Conservation (phyloP, 2,113 vertebrate genomes). For the Lophotis ruficrista region DNA sequence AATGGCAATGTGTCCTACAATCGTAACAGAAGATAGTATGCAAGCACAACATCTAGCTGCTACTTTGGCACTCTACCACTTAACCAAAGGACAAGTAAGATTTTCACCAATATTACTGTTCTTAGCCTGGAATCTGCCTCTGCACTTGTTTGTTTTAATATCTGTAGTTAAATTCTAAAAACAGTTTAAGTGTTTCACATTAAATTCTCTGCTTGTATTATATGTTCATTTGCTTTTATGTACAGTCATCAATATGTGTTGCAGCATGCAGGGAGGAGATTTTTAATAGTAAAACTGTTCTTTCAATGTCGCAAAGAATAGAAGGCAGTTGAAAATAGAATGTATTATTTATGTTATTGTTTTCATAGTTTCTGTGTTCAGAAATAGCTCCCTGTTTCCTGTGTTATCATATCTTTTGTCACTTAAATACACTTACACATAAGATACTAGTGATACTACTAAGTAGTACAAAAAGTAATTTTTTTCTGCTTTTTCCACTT, state of each 20-base stretch:
- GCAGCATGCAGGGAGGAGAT: neutral
- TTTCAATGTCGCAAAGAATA: neutral
- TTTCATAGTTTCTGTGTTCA: neutral
- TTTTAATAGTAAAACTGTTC: neutral
- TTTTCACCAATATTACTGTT: neutral
- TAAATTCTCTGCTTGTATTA: neutral
- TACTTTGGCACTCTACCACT: slow-evolving; percentile 90
- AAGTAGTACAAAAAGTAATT: neutral
- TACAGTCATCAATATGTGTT: neutral
- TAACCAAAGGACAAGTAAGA: slow-evolving; percentile 94
- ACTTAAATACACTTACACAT: neutral
- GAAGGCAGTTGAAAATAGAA: neutral
- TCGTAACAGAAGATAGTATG: slow-evolving; percentile 95
- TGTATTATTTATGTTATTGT: neutral
- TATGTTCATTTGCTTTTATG: neutral
- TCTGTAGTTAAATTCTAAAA: neutral
- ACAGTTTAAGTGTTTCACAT: neutral
- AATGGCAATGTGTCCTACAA: slow-evolving; percentile 89
- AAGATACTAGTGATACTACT: neutral
- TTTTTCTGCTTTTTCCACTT: neutral
- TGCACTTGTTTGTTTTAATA: neutral
- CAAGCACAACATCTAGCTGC: slow-evolving; percentile 96
- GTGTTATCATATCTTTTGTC: neutral
- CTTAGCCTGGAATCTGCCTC: neutral
- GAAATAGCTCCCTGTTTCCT: neutral